Evolutionary conservation across 2,113 vertebrate species (phyloP).

Genomic region (Tichodroma muraria): DNA sequence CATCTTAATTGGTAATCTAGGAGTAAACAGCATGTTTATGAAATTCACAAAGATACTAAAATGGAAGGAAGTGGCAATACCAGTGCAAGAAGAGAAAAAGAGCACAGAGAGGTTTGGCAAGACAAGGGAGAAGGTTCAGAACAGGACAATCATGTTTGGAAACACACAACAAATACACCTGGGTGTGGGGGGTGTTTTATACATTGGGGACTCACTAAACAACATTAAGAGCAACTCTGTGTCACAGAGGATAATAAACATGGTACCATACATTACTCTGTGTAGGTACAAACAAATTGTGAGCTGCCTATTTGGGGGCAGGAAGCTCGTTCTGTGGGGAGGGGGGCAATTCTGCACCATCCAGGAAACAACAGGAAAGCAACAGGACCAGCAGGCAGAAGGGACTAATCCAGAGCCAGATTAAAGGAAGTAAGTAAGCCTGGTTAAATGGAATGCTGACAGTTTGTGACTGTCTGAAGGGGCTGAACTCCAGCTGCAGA

Average conservation of each 20-base stretch:
- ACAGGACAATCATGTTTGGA: neutral
- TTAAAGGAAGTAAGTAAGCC: neutral
- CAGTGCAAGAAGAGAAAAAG: neutral
- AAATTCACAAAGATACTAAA: conserved; percentile 26
- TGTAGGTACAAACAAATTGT: neutral
- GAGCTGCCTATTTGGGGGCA: neutral
- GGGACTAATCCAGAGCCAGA: neutral
- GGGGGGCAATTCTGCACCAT: neutral
- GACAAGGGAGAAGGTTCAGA: neutral
- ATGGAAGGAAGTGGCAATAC: conserved; percentile 16
- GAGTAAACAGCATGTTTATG: neutral
- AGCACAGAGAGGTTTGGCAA: neutral
- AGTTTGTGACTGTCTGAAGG: neutral
- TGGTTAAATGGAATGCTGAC: neutral
- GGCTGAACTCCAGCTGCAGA: neutral
- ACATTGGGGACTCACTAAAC: neutral
- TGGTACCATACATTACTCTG: neutral
- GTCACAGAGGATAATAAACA: neutral
- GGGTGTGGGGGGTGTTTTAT: too few relatives aligned
- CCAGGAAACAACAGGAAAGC: neutral
- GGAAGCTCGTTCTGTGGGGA: neutral
- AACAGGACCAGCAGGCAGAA: neutral
- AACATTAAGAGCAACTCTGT: neutral
- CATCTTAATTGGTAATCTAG: conserved; percentile 51
- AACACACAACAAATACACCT: neutral